Evolutionary conservation across 2,113 vertebrate genomes (phyloP), one percentile per base, ranked within the genome.

Genomic region (Danio rerio): DNA sequence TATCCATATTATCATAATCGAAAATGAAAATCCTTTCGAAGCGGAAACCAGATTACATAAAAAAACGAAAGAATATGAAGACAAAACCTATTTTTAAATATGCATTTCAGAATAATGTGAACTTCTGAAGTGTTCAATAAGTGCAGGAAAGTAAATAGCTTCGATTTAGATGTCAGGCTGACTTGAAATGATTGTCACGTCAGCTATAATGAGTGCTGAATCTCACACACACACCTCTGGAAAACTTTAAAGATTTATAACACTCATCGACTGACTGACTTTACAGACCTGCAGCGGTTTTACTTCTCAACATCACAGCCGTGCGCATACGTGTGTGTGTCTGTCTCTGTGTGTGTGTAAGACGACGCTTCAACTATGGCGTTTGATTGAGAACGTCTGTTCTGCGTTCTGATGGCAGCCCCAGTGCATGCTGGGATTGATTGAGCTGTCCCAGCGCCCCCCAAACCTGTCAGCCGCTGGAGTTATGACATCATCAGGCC

Each of bases 401-500:
- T 63, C 68, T 80, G 74, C 78, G 76, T 88, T 77, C 65, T 20
- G 13, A 73, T 50, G 59, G 71, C 72, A 65, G 75, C 61, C 76
- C 87, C 59, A 81, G 42, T 75, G 47, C 74, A 87, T 85, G 31
- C 61, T 15, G 63, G 80, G 79, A 89, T 89, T 89, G 89, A 92
- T 93, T 87, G 89, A 92, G 86, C 83, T 82, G 69, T 90, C 84
- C 81, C 58, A n/a, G 80, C 20, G 52, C 49, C 86, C 86, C 81
- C 70, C 79, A 73, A 86, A 77, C 83, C 88, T 90, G 91, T 92
- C 92, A 91, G 59, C 77, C 47, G 0, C 75, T 84, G 84, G 90
- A 93, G 84, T 93, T 92, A 93, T 91, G 88, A 91, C 91, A 92
- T 93, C 91, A 92, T 89, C 85, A 88, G 86, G 68, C 80, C 85